Evolutionary conservation across 2,888 invertebrate species (phyloP).

Genomic region (Drosophila emarginata): DNA sequence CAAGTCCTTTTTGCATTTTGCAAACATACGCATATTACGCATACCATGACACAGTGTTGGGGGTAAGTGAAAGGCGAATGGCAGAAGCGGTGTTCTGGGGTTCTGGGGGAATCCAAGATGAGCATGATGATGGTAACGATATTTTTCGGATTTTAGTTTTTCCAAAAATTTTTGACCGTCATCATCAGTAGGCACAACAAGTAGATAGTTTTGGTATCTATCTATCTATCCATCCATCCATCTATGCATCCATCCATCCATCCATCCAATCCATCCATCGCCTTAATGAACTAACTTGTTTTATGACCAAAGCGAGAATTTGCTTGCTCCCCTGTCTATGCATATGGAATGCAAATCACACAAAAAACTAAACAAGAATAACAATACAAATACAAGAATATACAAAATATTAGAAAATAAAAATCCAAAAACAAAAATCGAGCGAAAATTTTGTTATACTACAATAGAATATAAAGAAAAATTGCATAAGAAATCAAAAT

Average conservation of each 20-base stretch:
- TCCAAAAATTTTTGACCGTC: too few relatives aligned
- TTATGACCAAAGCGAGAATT: slow-evolving; percentile 24
- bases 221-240: too few relatives aligned
- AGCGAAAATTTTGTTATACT: slow-evolving; percentile 8
- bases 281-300: slow-evolving; percentile 23
- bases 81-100: not conserved
- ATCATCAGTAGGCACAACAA: too few relatives aligned
- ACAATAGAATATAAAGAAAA: slow-evolving; percentile 19
- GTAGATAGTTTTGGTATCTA: too few relatives aligned
- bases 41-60: slow-evolving; percentile 29
- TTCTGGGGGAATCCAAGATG: not conserved
- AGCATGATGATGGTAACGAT: not conserved
- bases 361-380: slow-evolving; percentile 28
- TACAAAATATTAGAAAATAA: not conserved
- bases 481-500: slow-evolving; percentile 70
- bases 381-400: slow-evolving; percentile 35
- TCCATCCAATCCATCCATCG: not conserved
- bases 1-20: slow-evolving; percentile 57
- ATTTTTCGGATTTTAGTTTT: too few relatives aligned
- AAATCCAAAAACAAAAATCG: not conserved
- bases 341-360: slow-evolving; percentile 52
- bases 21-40: slow-evolving; percentile 68
- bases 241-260: too few relatives aligned
- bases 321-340: slow-evolving; percentile 44
- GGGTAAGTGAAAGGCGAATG: not conserved